A percentile compares a stretch with the other conserved stretches of the same genome.
Conservation (phyloP, 2,113 vertebrate genomes). For the Tupaia chinensis region DNA sequence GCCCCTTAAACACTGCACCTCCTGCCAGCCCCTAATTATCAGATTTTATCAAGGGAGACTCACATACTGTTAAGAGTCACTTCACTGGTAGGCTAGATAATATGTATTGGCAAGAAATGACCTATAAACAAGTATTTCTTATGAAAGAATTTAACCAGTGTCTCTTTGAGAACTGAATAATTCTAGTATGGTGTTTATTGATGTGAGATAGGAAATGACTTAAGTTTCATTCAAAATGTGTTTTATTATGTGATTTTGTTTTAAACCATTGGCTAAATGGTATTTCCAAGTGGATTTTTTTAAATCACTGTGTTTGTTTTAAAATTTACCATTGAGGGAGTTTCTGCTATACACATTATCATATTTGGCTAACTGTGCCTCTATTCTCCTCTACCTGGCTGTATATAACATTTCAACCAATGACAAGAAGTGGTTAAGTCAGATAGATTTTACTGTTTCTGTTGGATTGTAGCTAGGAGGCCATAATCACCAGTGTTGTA, state of each 20-base stretch:
- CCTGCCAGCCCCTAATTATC: neutral
- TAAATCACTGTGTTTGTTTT: neutral
- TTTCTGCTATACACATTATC: neutral
- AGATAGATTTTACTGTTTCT: neutral
- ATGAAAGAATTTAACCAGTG: slow-evolving; percentile 3
- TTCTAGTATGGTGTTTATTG: neutral
- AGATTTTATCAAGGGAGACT: neutral
- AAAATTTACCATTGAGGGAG: neutral
- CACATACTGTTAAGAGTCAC: neutral
- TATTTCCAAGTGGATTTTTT: slow-evolving; percentile 36
- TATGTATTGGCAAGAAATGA: neutral
- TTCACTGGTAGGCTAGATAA: neutral
- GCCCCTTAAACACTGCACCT: no score
- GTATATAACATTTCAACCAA: neutral
- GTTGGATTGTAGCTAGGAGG: neutral
- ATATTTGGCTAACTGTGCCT: neutral
- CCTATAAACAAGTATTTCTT: slow-evolving; percentile 15
- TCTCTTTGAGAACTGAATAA: neutral
- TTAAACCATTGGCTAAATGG: slow-evolving; percentile 3
- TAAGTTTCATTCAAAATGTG: slow-evolving; percentile 11
- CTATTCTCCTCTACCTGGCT: neutral
- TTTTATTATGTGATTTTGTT: slow-evolving; percentile 11
- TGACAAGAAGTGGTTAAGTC: neutral
- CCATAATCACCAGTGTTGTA: neutral
- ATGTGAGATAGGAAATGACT: neutral